Conservation (phyloP, 2,113 vertebrate genomes). For the Nymphicus hollandicus region DNA sequence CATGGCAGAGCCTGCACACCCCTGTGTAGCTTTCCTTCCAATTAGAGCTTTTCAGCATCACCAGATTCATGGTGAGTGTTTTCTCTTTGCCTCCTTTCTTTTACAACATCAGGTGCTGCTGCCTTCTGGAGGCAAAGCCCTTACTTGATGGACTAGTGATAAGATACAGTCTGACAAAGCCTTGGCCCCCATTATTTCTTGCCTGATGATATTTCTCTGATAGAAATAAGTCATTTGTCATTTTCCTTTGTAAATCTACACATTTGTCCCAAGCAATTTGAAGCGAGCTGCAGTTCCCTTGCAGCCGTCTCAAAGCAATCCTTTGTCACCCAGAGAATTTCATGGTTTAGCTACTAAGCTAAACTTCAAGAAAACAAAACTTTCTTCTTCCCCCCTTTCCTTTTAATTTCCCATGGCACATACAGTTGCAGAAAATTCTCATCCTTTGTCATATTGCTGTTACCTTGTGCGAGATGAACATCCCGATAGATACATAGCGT, state of each 20-base stretch:
- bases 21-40: neutral
- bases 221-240: neutral
- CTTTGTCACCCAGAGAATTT: neutral
- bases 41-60: neutral
- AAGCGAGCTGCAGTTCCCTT: neutral
- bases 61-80: neutral
- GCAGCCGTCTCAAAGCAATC: neutral
- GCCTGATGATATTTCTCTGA: neutral
- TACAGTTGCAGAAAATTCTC: neutral
- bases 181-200: neutral
- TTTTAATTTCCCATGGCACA: neutral
- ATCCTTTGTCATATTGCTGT: constrained; percentile 13
- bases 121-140: neutral
- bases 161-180: neutral
- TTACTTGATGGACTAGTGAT: neutral
- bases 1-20: neutral
- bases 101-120: neutral
- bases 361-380: neutral
- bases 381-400: neutral
- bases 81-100: neutral
- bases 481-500: neutral
- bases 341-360: neutral
- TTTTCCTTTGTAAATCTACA: neutral
- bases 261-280: neutral
- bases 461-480: neutral